A percentile compares a stretch with the other conserved stretches of the same genome.
Evolutionary conservation across 2,888 invertebrate genomes (phyloP).

Genomic region (Phortica okadai): DNA sequence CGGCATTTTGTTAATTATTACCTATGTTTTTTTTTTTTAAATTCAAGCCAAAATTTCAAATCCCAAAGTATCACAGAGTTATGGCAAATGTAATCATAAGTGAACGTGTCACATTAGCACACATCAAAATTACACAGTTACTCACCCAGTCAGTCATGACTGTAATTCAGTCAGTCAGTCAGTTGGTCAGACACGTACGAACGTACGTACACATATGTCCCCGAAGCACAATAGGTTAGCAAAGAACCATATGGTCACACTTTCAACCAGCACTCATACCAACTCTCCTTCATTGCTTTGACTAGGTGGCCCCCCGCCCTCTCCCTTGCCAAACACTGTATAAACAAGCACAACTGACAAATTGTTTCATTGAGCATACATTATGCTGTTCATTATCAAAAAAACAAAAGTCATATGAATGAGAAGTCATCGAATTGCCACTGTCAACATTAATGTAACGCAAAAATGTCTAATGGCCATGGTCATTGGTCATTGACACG

Average conservation of each 20-base stretch:
- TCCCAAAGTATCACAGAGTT: no score
- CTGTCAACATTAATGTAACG: no score
- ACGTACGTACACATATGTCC: conserved; percentile 6
- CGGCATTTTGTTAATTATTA: no score
- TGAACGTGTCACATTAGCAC: neutral
- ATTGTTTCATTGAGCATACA: conserved; percentile 34
- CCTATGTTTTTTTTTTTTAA: no score
- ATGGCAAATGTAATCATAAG: no score
- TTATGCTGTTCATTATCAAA: conserved; percentile 24
- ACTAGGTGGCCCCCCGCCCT: neutral
- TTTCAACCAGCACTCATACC: neutral
- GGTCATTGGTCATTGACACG: conserved; percentile 22
- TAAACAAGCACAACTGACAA: conserved; percentile 23
- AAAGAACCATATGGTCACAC: conserved; percentile 20
- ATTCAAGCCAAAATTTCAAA: no score
- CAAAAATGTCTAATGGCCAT: neutral
- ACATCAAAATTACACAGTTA: neutral
- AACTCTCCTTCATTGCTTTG: neutral
- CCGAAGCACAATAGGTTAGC: neutral
- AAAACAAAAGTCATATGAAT: neutral
- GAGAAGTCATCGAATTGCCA: neutral
- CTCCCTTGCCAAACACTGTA: neutral
- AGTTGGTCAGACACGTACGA: neutral
- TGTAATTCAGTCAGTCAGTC: neutral
- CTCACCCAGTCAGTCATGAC: neutral